Evolutionary conservation across 2,888 invertebrate genomes (phyloP), one percentile per base, ranked within the genome.

Genomic region (Caenorhabditis uteleia): DNA sequence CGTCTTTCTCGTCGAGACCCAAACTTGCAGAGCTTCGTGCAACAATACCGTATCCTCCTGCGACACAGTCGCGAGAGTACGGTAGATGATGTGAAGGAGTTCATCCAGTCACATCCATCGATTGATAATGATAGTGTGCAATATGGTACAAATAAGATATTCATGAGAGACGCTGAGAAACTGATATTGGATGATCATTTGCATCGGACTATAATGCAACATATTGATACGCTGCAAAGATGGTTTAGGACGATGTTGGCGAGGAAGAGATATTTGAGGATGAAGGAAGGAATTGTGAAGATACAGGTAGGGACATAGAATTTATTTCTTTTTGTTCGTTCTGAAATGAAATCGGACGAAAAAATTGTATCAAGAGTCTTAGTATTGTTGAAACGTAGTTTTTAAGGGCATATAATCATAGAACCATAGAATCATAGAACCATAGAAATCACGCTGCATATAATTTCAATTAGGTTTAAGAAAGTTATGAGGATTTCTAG

Each of bases 81-180:
- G 1, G 91, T 92, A 84, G 87, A 88, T 14, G 94, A 95, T 83
- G 91, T 95, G 8, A 87, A 90, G 61, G 88, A 90, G 74, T 94
- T 94, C 85, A 86, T 95, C 45, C 88, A 89, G 14, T 49, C 57
- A 8, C 90, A 90, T 7, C 87, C 93, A 68, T 90, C 92, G 84
- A 87, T 94, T 69, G 91, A 93, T 83, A 88, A 90, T 61, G 91
- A 91, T 83, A 93, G 93, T 85, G 93, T 92, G 86, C 94, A 95
- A 85, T 87, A 94, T 72, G 91, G 91, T 50, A 88, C 88, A 55
- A 91, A 90, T 18, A 95, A 95, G 85, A 84, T 95, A 68, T 95
- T 94, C 84, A 89, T 95, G 87, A 88, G 95, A 36, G 95, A 95
- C 84, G 91, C 91, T 26, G 93, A 95, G 84, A 94, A 95, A 85